A percentile compares a stretch with the other conserved stretches of the same genome.
Evolutionary conservation across 2,113 vertebrate species (phyloP).

Genomic region (Lepisosteus oculatus): DNA sequence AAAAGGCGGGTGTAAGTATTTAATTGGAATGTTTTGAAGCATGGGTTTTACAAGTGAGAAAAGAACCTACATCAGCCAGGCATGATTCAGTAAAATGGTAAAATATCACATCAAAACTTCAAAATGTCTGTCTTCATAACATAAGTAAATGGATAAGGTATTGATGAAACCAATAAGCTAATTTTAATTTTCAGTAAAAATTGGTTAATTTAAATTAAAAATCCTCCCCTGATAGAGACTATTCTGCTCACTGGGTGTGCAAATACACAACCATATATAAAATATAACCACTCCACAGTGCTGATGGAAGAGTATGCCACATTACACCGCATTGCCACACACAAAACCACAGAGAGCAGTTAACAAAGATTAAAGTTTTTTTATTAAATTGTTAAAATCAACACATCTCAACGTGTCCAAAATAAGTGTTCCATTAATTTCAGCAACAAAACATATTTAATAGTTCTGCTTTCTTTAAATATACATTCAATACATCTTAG

Average conservation of each 20-base stretch:
- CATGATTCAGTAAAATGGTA: no score
- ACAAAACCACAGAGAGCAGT: neutral
- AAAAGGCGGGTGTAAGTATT: no score
- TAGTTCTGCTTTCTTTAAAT: conserved; percentile 15
- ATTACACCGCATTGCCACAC: neutral
- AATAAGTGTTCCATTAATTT: conserved; percentile 13
- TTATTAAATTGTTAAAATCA: conserved; percentile 18
- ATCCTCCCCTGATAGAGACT: neutral
- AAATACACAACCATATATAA: neutral
- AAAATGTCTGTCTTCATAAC: no score
- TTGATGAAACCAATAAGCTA: neutral
- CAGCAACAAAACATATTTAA: neutral
- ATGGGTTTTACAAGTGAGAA: no score
- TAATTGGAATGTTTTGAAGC: no score
- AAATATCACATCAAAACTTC: no score
- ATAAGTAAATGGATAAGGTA: no score
- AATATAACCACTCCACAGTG: neutral
- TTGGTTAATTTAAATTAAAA: neutral
- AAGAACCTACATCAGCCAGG: no score
- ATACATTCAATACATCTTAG: conserved; percentile 22
- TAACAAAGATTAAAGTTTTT: conserved; percentile 14
- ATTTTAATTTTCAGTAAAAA: neutral
- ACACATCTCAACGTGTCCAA: conserved; percentile 10
- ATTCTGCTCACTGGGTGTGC: neutral
- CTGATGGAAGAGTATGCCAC: neutral